Percentiles rank a stretch among this genome's conserved stretches.
phyloP scores from a whole-genome alignment of 30 jellyfish, hydroid and myxozoan species.

The Aurelia coerulea region DNA sequence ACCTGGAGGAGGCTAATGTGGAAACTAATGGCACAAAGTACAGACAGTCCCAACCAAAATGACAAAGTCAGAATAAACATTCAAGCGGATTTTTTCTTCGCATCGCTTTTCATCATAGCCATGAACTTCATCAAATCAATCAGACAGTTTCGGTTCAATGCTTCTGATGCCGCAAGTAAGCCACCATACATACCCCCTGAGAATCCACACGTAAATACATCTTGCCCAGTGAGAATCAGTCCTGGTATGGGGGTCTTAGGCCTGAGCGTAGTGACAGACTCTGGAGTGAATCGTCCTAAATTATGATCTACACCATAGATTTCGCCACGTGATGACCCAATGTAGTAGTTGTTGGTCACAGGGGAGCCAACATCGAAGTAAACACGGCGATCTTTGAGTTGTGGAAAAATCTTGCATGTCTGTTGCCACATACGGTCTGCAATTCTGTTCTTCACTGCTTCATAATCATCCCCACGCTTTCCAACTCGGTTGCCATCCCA shows the following conservation, averaged over 20 bases:
- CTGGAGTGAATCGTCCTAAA: constrained; percentile 71
- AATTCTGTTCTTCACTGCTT: constrained; percentile 69
- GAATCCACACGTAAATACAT: constrained; percentile 86
- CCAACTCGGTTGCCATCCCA: constrained; percentile 86
- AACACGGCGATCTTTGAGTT: constrained; percentile 66
- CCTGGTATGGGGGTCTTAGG: constrained; percentile 86
- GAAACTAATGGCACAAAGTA: too few species aligned
- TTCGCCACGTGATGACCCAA: constrained; percentile 92
- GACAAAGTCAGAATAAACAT: too few species aligned
- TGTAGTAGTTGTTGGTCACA: constrained; percentile 83
- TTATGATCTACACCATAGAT: constrained; percentile 91
- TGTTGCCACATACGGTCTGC: constrained; percentile 94
- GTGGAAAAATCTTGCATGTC: constrained; percentile 83
- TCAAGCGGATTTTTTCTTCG: constrained; percentile 2
- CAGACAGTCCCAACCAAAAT: too few species aligned
- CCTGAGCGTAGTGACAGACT: constrained; percentile 55
- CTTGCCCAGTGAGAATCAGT: constrained; percentile 94
- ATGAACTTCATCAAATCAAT: constrained; percentile 69
- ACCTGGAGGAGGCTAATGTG: too few species aligned
- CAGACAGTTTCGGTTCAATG: constrained; percentile 74
- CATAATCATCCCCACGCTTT: constrained; percentile 91
- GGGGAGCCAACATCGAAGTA: constrained; percentile 96
- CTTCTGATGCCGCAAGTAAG: constrained; percentile 81
- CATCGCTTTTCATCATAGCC: constrained; percentile 44
- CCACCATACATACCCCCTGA: constrained; percentile 95